phyloP scores from a whole-genome alignment of 2,888 invertebrate species.

The Amblyjoppa proteus region DNA sequence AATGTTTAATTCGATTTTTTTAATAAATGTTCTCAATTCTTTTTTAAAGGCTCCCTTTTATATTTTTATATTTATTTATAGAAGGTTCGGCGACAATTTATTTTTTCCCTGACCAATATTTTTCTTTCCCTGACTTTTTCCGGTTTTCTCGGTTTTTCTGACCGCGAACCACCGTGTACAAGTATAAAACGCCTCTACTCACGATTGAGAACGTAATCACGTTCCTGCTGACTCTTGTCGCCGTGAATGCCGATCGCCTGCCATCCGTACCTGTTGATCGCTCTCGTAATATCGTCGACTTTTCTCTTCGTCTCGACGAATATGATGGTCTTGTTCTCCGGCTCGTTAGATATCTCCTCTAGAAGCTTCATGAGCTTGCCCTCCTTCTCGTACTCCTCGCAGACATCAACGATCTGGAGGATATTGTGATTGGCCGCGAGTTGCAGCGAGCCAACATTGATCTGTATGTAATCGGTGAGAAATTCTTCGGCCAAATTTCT shows the following conservation, averaged over 20 bases:
- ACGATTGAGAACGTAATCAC: slow-evolving; percentile 88
- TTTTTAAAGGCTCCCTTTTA: too few species aligned
- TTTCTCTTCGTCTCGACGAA: slow-evolving; percentile 90
- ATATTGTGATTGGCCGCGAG: slow-evolving; percentile 91
- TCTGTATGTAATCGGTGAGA: slow-evolving; percentile 88
- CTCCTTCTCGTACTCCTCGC: slow-evolving; percentile 88
- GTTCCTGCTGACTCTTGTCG: slow-evolving; percentile 89
- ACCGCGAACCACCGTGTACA: too few species aligned
- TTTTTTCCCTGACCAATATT: too few species aligned
- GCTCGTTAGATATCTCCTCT: slow-evolving; percentile 87
- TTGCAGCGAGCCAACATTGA: slow-evolving; percentile 89
- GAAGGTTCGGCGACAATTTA: too few species aligned
- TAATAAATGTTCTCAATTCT: too few species aligned
- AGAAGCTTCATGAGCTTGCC: slow-evolving; percentile 87
- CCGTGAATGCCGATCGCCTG: slow-evolving; percentile 88
- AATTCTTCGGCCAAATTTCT: slow-evolving; percentile 89
- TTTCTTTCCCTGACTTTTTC: too few species aligned
- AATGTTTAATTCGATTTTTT: too few species aligned
- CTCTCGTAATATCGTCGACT: slow-evolving; percentile 88
- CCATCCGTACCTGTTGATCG: slow-evolving; percentile 87
- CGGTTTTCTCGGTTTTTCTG: too few species aligned
- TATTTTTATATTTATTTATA: too few species aligned
- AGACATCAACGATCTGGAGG: slow-evolving; percentile 89
- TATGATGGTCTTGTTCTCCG: slow-evolving; percentile 89
- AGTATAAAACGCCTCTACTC: slow-evolving; percentile 68